Conservation (phyloP, 2,797 vertebrate genomes). For the Dipus sagitta region DNA sequence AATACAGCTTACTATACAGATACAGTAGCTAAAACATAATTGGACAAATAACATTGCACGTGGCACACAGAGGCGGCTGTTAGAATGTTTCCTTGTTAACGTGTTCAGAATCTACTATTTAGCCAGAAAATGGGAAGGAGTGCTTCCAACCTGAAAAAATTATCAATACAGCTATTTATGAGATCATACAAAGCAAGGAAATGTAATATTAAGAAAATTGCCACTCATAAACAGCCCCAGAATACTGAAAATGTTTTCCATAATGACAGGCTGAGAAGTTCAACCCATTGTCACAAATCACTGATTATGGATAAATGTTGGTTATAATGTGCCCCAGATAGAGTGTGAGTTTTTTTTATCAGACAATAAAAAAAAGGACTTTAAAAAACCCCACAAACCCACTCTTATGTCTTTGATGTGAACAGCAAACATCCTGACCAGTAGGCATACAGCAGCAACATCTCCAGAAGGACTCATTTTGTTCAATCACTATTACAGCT, state of each 20-base stretch:
- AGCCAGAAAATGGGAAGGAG: background rate
- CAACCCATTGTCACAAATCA: constrained; percentile 68
- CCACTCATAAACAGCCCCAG: constrained; percentile 54
- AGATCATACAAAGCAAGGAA: constrained; percentile 64
- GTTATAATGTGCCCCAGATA: constrained; percentile 69
- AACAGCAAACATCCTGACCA: constrained; percentile 55
- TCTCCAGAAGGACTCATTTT: constrained; percentile 66
- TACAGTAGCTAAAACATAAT: constrained; percentile 14
- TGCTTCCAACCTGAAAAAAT: constrained; percentile 38
- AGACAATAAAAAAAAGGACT: constrained; percentile 55
- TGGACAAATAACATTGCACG: constrained; percentile 20
- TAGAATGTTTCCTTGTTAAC: constrained; percentile 11
- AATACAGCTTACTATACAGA: background rate
- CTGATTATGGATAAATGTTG: constrained; percentile 69
- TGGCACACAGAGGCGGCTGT: constrained; percentile 28
- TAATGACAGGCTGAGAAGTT: constrained; percentile 69
- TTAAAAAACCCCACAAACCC: background rate
- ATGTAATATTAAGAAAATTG: constrained; percentile 73
- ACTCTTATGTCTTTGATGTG: constrained; percentile 35
- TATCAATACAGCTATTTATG: constrained; percentile 59
- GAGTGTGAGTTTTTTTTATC: constrained; percentile 67
- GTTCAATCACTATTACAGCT: constrained; percentile 60
- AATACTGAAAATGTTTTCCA: constrained; percentile 66
- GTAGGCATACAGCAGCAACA: background rate
- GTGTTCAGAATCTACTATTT: constrained; percentile 52